Evolutionary conservation across 2,113 vertebrate species (phyloP).

Genomic region (Lophius piscatorius): DNA sequence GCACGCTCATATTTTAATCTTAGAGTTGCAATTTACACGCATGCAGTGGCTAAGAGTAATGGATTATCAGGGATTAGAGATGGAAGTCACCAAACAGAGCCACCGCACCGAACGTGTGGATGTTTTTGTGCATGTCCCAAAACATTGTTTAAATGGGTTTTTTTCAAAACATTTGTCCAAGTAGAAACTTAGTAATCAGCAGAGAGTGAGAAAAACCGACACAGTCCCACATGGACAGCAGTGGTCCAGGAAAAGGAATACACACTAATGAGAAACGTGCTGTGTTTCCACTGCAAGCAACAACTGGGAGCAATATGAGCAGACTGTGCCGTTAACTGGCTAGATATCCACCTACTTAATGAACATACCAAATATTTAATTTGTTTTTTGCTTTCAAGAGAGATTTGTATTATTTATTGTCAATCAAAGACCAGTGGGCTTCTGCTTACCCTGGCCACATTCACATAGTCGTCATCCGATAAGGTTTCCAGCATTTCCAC

Average conservation of each 20-base stretch:
- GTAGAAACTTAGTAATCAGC: constrained; percentile 51
- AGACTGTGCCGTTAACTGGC: constrained; percentile 18
- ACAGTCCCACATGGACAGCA: constrained; percentile 35
- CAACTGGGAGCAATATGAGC: constrained; percentile 43
- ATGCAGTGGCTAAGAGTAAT: constrained; percentile 75
- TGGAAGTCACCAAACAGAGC: constrained; percentile 66
- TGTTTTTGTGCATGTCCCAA: constrained; percentile 27
- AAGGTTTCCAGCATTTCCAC: constrained; percentile 94
- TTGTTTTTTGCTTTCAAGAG: constrained; percentile 8
- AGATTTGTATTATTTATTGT: constrained; percentile 9
- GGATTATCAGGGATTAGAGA: constrained; percentile 79
- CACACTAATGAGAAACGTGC: constrained; percentile 36
- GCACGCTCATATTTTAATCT: constrained; percentile 66
- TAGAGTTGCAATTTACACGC: constrained; percentile 70
- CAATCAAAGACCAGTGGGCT: background rate
- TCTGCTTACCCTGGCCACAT: constrained; percentile 79
- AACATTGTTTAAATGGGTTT: too few species aligned
- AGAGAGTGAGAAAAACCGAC: constrained; percentile 20
- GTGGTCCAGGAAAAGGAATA: constrained; percentile 40
- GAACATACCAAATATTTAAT: constrained; percentile 40
- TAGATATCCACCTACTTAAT: constrained; percentile 46
- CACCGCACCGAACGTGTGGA: constrained; percentile 47
- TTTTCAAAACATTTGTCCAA: constrained; percentile 39
- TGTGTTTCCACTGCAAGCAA: constrained; percentile 38
- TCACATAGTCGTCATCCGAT: constrained; percentile 94